Evolutionary conservation across 2,113 vertebrate genomes (phyloP), one percentile per base, ranked within the genome.

Genomic region (Gnathonemus longibarbis): DNA sequence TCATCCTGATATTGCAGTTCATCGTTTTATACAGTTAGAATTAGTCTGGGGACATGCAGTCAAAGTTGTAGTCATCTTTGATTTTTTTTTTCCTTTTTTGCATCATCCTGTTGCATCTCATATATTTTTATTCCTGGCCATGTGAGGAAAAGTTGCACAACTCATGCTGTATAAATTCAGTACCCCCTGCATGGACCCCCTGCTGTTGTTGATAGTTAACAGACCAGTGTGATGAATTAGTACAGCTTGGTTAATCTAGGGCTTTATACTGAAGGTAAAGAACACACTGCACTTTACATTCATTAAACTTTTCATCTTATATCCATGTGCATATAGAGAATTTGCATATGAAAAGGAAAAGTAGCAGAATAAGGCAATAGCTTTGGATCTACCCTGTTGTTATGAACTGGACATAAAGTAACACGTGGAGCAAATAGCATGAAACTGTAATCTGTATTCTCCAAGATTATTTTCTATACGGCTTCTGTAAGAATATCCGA

Each of bases 1-100:
- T 92, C 91, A 91, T 56, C 94, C 92, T 92, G 93, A 90, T 94
- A 93, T 91, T 93, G 93, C 94, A 92, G 93, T 94, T 93, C 92
- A 92, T 91, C 92, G 91, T 91, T 93, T 93, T 91, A 87, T 93
- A 94, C 92, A 93, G 92, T 91, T 56, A 93, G 94, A 94, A 93
- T 93, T 88, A 93, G 92, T 94, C 92, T 94, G 93, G 92, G 91
- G 93, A 92, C 91, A 90, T 91, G 90, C 90, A 93, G 77, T 87
- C 56, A 56, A 86, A 77, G 49, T 89, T 39, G 88, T 35, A 85
- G 48, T 74, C 93, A 92, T 91, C 92, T 93, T 91, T 90, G n/a
- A 92, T 70, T 91, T 77, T 84, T 85, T 84, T 89, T 49, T 89
- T 49, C 77, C n/a, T 8, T 56, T 49, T 89, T 62, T 86, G 45